Evolutionary conservation across 2,888 invertebrate species (phyloP).

Genomic region (Cephalotes varians): DNA sequence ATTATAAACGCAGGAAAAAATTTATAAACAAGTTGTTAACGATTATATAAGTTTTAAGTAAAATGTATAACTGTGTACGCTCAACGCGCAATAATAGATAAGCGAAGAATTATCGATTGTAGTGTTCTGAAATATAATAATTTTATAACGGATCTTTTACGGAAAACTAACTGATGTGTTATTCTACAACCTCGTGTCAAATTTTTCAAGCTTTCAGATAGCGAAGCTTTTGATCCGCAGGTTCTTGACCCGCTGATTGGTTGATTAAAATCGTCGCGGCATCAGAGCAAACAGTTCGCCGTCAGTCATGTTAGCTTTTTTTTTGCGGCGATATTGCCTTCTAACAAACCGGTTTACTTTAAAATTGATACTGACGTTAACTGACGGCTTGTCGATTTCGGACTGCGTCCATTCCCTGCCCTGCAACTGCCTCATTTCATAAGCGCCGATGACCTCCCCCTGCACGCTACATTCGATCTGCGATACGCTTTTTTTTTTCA

Average conservation of each 20-base stretch:
- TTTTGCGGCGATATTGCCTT: conserved; percentile 35
- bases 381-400: conserved; percentile 70
- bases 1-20: neutral
- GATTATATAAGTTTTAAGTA: neutral
- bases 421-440: conserved; percentile 42
- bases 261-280: conserved; percentile 48
- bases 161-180: neutral
- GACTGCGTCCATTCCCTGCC: conserved; percentile 37
- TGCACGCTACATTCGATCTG: neutral
- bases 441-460: conserved; percentile 37
- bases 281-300: conserved; percentile 31
- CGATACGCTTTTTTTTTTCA: conserved; percentile 15
- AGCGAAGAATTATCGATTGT: neutral
- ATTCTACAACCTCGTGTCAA: neutral
- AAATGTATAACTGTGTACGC: neutral
- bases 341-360: conserved; percentile 67
- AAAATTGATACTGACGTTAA: conserved; percentile 72
- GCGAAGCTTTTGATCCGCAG: conserved; percentile 10
- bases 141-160: neutral
- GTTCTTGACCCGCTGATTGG: conserved; percentile 44
- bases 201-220: neutral
- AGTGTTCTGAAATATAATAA: neutral
- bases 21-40: neutral
- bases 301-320: conserved; percentile 30
- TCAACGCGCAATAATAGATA: neutral